Percentiles rank a stretch among this genome's conserved stretches.
These are phyloP conservation scores for Sebastes diaconus DNA, from an alignment of 2,797 vertebrate species.

Conservation along the genomic window DNA sequence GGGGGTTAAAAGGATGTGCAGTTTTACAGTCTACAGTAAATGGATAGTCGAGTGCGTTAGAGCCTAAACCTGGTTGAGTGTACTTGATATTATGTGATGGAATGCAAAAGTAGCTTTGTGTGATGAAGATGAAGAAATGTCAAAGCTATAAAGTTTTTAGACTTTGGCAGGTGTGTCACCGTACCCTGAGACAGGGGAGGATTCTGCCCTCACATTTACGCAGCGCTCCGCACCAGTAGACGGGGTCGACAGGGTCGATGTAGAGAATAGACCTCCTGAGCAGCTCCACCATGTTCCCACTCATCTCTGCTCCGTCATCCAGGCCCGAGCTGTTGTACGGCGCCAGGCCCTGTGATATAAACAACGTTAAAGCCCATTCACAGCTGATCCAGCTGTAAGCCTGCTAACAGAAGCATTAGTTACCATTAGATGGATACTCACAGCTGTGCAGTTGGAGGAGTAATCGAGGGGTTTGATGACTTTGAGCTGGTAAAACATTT, in stretches of 20 bases:
- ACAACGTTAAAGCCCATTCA: not conserved
- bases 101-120: not conserved
- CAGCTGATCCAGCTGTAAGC: not conserved
- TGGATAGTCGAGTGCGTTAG: not conserved
- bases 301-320: constrained; percentile 42
- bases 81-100: not conserved
- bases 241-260: constrained; percentile 69
- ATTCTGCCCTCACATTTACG: constrained; percentile 73
- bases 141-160: not conserved
- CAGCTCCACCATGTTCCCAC: constrained; percentile 73
- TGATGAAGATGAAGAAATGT: not conserved
- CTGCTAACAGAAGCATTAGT: not conserved
- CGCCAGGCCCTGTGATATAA: constrained; percentile 56
- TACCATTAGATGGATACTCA: constrained; percentile 55
- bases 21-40: not conserved
- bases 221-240: constrained; percentile 76
- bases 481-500: constrained; percentile 88
- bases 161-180: not conserved
- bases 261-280: constrained; percentile 70
- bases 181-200: constrained; percentile 79
- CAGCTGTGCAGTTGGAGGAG: constrained; percentile 85
- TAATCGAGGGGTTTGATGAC: constrained; percentile 79
- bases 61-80: not conserved
- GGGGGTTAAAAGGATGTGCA: not conserved
- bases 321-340: constrained; percentile 67